Conservation (phyloP, 2,797 vertebrate genomes). For the Diglossa cyanea region DNA sequence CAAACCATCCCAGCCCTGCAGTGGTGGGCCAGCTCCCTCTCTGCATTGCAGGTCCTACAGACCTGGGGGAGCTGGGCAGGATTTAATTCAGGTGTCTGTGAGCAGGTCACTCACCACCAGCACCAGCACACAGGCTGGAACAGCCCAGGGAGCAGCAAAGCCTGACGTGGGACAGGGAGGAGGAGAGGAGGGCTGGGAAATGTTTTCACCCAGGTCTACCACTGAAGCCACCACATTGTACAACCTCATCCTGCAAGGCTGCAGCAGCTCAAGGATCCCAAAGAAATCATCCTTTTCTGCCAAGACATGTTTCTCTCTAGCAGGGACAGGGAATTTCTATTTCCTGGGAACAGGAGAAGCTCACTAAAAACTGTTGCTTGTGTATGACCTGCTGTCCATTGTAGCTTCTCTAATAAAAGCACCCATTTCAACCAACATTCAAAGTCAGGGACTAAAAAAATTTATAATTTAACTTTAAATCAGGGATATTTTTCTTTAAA, state of each 20-base stretch:
- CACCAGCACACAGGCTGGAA: not conserved
- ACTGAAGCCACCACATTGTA: not conserved
- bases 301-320: not conserved
- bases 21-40: not conserved
- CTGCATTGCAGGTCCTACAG: fast-evolving
- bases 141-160: not conserved
- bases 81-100: not conserved
- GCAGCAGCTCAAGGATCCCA: not conserved
- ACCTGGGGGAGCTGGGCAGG: fast-evolving
- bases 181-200: not conserved
- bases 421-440: not conserved
- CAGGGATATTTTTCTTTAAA: not conserved
- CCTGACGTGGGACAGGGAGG: fast-evolving
- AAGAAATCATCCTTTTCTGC: not conserved
- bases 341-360: not conserved
- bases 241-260: not conserved
- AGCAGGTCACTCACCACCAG: not conserved
- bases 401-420: not conserved
- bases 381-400: not conserved
- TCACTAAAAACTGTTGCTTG: not conserved
- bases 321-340: not conserved
- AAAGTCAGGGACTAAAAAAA: not conserved
- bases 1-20: not conserved
- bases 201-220: not conserved
- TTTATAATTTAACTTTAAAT: not conserved